phyloP scores from a whole-genome alignment of 1,140 invertebrate genomes.

The Drosophila ambigua region DNA sequence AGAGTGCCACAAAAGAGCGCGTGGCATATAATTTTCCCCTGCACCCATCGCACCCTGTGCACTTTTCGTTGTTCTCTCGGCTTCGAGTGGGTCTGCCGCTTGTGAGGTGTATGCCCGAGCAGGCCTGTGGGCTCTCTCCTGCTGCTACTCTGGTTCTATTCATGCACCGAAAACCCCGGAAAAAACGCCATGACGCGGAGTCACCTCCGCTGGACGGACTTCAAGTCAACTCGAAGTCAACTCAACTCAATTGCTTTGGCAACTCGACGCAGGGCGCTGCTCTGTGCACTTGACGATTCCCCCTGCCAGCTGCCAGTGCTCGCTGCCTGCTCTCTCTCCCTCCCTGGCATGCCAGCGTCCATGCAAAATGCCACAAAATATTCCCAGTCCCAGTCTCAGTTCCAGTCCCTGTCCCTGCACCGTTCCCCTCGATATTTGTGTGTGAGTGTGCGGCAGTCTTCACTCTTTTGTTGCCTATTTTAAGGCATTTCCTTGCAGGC shows the following conservation, averaged over 20 bases:
- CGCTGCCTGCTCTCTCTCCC: constrained; percentile 1
- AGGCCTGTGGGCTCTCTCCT: no score
- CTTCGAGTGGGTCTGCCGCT: constrained; percentile 19
- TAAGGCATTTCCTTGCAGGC: constrained; percentile 43
- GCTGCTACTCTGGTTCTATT: no score
- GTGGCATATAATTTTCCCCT: constrained; percentile 39
- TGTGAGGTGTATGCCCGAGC: no score
- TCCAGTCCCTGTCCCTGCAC: background rate
- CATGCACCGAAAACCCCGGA: no score
- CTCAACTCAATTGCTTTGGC: constrained; percentile 58
- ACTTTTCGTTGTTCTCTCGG: no score
- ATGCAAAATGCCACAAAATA: constrained; percentile 23
- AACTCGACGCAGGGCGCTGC: constrained; percentile 47
- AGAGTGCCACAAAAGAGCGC: background rate
- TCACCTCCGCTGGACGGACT: no score
- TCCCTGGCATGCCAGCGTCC: constrained; percentile 24
- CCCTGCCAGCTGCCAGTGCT: no score
- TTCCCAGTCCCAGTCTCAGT: background rate
- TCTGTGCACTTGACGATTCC: constrained; percentile 49
- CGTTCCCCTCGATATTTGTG: background rate
- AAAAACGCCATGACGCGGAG: no score
- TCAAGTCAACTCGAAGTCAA: constrained; percentile 13
- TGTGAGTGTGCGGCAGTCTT: no score
- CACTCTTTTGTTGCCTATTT: constrained; percentile 39
- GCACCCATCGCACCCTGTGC: background rate